These are phyloP conservation scores for Callosobruchus maculatus DNA, from an alignment of 2,888 invertebrate genomes.

Conservation along the genomic window DNA sequence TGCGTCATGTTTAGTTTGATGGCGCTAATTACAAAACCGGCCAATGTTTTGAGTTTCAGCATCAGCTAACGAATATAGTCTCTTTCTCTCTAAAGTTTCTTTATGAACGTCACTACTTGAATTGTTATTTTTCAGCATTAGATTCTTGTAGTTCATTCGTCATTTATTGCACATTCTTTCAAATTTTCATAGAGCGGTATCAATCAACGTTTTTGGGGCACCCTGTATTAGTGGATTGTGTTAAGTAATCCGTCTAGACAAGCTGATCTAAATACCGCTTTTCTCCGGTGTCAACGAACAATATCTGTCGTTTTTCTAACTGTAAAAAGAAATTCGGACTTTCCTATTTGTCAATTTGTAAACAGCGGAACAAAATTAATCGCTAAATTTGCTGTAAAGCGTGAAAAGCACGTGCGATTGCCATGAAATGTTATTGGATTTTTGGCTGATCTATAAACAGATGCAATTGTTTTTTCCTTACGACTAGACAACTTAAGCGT, in stretches of 20 bases:
- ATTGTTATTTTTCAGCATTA: too few relatives aligned
- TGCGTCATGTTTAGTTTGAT: too few relatives aligned
- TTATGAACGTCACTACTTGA: too few relatives aligned
- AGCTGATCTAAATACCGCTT: not conserved
- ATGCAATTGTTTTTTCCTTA: not conserved
- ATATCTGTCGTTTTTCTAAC: not conserved
- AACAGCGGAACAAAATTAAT: not conserved
- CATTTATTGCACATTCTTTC: too few relatives aligned
- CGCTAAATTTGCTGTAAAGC: not conserved
- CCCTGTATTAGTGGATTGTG: not conserved
- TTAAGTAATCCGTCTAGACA: not conserved
- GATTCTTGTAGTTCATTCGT: too few relatives aligned
- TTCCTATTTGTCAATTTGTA: not conserved
- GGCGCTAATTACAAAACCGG: too few relatives aligned
- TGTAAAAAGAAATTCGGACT: not conserved
- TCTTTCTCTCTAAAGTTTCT: too few relatives aligned
- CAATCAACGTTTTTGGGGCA: not conserved
- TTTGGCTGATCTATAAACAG: too few relatives aligned
- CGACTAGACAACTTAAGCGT: not conserved
- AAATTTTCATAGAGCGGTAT: too few relatives aligned
- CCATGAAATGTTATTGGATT: not conserved
- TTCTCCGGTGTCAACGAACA: not conserved
- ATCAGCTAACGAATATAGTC: too few relatives aligned
- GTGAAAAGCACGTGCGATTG: not conserved
- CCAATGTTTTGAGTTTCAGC: too few relatives aligned